Percentiles rank a stretch among this genome's conserved stretches.
phyloP scores from a whole-genome alignment of 23 tunicate genomes.

The Botrylloides violaceus region DNA sequence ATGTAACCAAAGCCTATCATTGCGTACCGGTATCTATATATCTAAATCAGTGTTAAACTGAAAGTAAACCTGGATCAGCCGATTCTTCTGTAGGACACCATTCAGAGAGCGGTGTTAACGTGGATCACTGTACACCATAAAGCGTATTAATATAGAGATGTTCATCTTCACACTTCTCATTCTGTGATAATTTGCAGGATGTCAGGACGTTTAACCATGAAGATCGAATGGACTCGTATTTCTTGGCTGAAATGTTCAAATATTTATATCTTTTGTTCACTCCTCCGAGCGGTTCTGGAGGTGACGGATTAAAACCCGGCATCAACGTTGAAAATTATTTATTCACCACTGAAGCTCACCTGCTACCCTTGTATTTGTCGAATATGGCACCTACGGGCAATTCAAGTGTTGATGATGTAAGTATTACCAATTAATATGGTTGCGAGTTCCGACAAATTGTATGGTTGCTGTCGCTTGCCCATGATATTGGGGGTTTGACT shows the following conservation, averaged over 20 bases:
- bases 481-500: too few relatives aligned
- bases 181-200: conserved; percentile 31
- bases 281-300: conserved; percentile 13
- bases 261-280: conserved; percentile 88
- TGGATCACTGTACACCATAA: too few relatives aligned
- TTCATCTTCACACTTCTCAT: neutral
- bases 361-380: conserved; percentile 66
- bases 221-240: conserved; percentile 97
- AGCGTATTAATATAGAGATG: neutral
- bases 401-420: too few relatives aligned
- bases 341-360: conserved; percentile 97
- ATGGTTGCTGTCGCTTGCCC: too few relatives aligned
- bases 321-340: conserved; percentile 70
- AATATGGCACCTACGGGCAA: conserved; percentile 8
- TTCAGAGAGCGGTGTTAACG: too few relatives aligned
- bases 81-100: too few relatives aligned
- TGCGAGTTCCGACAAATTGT: too few relatives aligned
- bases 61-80: too few relatives aligned
- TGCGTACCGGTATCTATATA: too few relatives aligned
- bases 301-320: conserved; percentile 12
- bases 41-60: too few relatives aligned
- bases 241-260: conserved; percentile 98
- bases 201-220: conserved; percentile 87
- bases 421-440: too few relatives aligned
- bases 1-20: too few relatives aligned